Conservation (phyloP, 1,140 invertebrate genomes). For the Pseudomyrmex cubaensis region DNA sequence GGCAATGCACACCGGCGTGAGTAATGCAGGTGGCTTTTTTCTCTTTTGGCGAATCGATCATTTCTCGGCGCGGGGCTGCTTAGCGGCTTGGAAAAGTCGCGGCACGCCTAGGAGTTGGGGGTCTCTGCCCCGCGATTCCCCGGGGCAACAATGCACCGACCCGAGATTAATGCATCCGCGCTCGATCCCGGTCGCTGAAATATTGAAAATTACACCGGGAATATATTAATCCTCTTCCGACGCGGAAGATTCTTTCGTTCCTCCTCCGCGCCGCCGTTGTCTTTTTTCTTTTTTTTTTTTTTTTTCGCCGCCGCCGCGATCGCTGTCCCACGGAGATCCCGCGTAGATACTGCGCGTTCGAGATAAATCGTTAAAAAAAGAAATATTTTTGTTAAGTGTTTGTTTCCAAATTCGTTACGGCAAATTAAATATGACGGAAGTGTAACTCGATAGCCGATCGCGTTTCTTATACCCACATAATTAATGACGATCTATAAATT, state of each 20-base stretch:
- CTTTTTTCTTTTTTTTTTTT: not conserved
- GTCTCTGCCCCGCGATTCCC: conserved; percentile 57
- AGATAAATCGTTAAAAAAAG: not conserved
- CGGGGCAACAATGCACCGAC: conserved; percentile 58
- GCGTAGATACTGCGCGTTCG: no score
- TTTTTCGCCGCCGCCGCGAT: conserved; percentile 26
- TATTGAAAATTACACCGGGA: conserved; percentile 60
- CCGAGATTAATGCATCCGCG: conserved; percentile 63
- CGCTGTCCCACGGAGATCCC: not conserved
- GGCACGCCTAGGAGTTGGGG: conserved; percentile 53
- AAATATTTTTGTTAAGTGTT: not conserved
- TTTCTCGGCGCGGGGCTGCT: conserved; percentile 46
- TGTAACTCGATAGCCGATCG: not conserved
- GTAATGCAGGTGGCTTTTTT: conserved; percentile 55
- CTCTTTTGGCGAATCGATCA: conserved; percentile 59
- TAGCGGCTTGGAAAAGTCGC: conserved; percentile 62
- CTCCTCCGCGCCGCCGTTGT: not conserved
- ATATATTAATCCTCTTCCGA: conserved; percentile 60
- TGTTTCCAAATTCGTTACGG: not conserved
- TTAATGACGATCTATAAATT: conserved; percentile 27
- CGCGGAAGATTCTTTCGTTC: conserved; percentile 36
- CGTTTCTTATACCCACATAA: not conserved
- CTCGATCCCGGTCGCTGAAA: conserved; percentile 54
- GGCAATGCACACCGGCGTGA: conserved; percentile 21
- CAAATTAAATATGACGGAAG: conserved; percentile 1